These are phyloP conservation scores for Pangasius mekongensis DNA, from an alignment of 2,797 vertebrate genomes.

Conservation along the genomic window DNA sequence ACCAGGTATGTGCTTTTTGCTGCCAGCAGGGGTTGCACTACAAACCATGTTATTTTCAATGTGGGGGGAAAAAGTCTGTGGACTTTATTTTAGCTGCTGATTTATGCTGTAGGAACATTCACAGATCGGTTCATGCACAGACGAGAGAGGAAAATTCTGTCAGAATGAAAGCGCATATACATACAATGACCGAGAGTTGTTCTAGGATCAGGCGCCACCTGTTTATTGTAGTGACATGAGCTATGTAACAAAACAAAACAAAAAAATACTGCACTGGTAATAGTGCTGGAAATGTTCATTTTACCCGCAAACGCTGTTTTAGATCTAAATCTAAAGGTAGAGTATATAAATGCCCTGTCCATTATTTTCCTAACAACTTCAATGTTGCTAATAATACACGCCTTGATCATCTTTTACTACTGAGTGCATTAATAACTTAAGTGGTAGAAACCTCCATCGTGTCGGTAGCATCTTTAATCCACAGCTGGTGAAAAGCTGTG, in stretches of 20 bases:
- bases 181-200: background rate
- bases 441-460: background rate
- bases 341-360: background rate
- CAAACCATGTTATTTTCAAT: background rate
- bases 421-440: background rate
- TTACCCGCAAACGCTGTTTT: slow-evolving; percentile 3
- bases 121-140: background rate
- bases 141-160: too few relatives aligned
- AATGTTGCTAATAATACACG: background rate
- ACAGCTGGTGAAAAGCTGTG: background rate
- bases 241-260: background rate
- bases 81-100: slow-evolving; percentile 32
- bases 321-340: background rate
- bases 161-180: background rate
- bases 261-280: background rate
- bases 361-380: background rate
- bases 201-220: background rate
- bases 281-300: background rate
- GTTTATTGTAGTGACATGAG: background rate
- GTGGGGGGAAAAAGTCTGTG: background rate
- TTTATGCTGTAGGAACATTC: slow-evolving; percentile 20
- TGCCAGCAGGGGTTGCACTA: slow-evolving; percentile 35
- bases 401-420: background rate
- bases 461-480: background rate
- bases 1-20: slow-evolving; percentile 25